Evolutionary conservation across 1,140 invertebrate genomes (phyloP), one percentile per base, ranked within the genome.

Genomic region (Ceratosolen solmsi): DNA sequence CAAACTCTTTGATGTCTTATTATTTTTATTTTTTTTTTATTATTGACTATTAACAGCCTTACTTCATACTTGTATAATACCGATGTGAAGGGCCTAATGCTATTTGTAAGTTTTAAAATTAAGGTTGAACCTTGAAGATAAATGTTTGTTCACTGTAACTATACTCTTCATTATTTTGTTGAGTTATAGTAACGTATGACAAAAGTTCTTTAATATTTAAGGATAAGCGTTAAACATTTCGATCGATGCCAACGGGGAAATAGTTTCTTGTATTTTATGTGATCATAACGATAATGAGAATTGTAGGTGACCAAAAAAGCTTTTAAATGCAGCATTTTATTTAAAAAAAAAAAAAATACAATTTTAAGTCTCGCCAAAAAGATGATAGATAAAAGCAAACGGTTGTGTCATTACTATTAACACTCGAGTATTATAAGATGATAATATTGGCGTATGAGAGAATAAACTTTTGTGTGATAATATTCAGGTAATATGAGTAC

Each of bases 281-380:
- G 73, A 82, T 82, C 54, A 77, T 82, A 82, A 82, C 33, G 41
- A 70, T 81, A 56, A 82, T 82, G 71, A 77, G 80, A 76, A 41
- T 81, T 77, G 49, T 77, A 77, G 74, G 74, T 82, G 74, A 82
- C 80, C 80, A 82, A 82, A 82, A 82, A 82, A 77, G 68, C 79
- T 81, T 82, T 82, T 77, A 51, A 82, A 77, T 58, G 74, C 80
- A 82, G 63, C 63, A 77, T 77, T 76, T 75, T 77, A 82, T 82
- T 77, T 46, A 70, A 82, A 79, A 68, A 68, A 77, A 51, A 68
- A 71, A 46, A 81, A 81, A 75, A 71, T 76, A 71, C 65, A 63
- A 71, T 77, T 80, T 75, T 75, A 75, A 81, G 79, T 68, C 79
- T 80, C 79, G 56, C 58, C 58, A 54, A 68, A 75, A 80, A 63